phyloP scores from a whole-genome alignment of 2,888 invertebrate species.

The Seira ritae region DNA sequence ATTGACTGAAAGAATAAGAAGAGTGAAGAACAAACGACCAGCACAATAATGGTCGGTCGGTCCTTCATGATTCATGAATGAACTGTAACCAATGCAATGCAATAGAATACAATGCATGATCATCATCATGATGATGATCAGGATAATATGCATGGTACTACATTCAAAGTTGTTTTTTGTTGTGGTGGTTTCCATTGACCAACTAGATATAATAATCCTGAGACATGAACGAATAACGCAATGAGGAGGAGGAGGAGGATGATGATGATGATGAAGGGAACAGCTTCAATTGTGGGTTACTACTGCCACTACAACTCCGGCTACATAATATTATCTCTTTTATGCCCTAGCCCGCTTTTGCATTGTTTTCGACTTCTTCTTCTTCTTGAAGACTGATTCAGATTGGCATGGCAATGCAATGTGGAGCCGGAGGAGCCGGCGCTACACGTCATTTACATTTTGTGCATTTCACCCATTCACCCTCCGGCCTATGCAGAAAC shows the following conservation, averaged over 20 bases:
- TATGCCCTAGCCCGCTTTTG: no score
- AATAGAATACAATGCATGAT: no score
- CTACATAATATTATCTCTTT: no score
- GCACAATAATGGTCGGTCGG: neutral
- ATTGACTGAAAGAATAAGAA: neutral
- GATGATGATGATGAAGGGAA: neutral
- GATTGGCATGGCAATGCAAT: no score
- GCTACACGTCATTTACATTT: no score
- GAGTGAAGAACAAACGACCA: no score
- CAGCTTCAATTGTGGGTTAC: neutral
- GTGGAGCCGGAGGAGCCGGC: no score
- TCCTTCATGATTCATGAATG: slow-evolving; percentile 3
- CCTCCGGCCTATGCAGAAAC: no score
- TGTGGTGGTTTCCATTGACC: neutral
- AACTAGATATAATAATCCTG: neutral
- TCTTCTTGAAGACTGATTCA: no score
- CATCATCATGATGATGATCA: no score
- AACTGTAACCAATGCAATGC: neutral
- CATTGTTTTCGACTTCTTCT: no score
- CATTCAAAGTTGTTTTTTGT: slow-evolving; percentile 12
- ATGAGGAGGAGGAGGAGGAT: neutral
- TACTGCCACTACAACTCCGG: neutral
- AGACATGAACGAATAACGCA: neutral
- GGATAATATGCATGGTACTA: neutral
- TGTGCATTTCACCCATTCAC: no score